These are phyloP conservation scores for Rhyacophila brunnea DNA, from an alignment of 1,140 invertebrate genomes.

Conservation along the genomic window DNA sequence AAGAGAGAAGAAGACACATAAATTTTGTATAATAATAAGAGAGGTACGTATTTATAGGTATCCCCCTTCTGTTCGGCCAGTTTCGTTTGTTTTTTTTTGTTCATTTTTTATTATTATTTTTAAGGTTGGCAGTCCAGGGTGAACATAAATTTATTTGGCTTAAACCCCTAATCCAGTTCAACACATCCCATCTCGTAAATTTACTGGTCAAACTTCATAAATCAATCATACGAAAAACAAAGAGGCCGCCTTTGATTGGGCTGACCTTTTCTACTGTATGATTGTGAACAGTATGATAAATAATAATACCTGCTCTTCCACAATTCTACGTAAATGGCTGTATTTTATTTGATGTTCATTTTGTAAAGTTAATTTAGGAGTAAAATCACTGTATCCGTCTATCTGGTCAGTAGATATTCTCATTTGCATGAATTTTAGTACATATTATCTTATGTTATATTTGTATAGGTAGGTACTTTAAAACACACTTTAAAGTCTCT, in stretches of 20 bases:
- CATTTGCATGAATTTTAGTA: too few species aligned
- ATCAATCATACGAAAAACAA: slow-evolving; percentile 35
- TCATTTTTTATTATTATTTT: slow-evolving; percentile 19
- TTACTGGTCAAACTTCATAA: slow-evolving; percentile 34
- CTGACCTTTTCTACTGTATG: slow-evolving; percentile 16
- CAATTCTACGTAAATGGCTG: not conserved
- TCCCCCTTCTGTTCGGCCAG: slow-evolving; percentile 14
- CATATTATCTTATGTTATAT: too few species aligned
- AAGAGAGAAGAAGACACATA: slow-evolving; percentile 36
- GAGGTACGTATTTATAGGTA: slow-evolving; percentile 10
- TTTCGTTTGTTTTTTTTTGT: slow-evolving; percentile 11
- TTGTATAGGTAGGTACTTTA: too few species aligned
- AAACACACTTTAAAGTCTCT: too few species aligned
- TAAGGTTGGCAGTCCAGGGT: slow-evolving; percentile 18
- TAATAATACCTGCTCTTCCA: not conserved
- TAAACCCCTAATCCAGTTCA: slow-evolving; percentile 36
- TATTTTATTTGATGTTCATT: too few species aligned
- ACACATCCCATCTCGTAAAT: slow-evolving; percentile 33
- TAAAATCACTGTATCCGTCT: too few species aligned
- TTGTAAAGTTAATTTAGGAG: too few species aligned
- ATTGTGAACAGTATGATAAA: not conserved
- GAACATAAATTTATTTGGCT: slow-evolving; percentile 34
- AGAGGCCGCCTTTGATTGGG: slow-evolving; percentile 32
- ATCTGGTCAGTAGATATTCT: too few species aligned
- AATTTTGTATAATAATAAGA: slow-evolving; percentile 35